Evolutionary conservation across 2,888 invertebrate species (phyloP).

Genomic region (Pandemis cinnamomeana): DNA sequence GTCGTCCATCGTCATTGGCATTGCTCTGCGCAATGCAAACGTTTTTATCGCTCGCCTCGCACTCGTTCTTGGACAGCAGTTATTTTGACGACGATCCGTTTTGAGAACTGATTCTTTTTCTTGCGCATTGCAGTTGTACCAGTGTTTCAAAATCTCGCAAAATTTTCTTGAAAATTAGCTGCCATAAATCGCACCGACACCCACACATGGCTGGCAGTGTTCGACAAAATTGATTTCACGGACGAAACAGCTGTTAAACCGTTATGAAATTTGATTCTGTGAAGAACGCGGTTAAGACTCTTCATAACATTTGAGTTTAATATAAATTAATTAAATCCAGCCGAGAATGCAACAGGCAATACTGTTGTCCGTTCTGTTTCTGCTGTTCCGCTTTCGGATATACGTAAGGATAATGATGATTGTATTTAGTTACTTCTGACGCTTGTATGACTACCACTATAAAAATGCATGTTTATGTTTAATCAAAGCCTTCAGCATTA

Average conservation of each 20-base stretch:
- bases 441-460: neutral
- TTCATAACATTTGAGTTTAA: too few species aligned
- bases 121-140: slow-evolving; percentile 23
- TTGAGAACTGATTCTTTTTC: slow-evolving; percentile 47
- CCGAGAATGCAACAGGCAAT: too few species aligned
- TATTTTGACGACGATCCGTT: slow-evolving; percentile 60
- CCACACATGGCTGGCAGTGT: neutral
- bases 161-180: slow-evolving; percentile 26
- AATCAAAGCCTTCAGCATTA: slow-evolving; percentile 45
- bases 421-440: too few species aligned
- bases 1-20: slow-evolving; percentile 57
- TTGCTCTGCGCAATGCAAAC: slow-evolving; percentile 62
- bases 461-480: slow-evolving; percentile 47
- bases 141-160: slow-evolving; percentile 17
- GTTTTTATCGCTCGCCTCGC: slow-evolving; percentile 68
- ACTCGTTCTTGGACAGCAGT: slow-evolving; percentile 60
- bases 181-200: slow-evolving; percentile 24
- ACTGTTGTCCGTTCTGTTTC: too few species aligned
- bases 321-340: too few species aligned
- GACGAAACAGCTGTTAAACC: neutral
- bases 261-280: neutral
- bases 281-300: neutral
- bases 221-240: slow-evolving; percentile 20
- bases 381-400: too few species aligned
- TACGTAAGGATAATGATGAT: too few species aligned